Evolutionary conservation across 2,797 vertebrate genomes (phyloP), one percentile per base, ranked within the genome.

Genomic region (Acanthurus tractus): DNA sequence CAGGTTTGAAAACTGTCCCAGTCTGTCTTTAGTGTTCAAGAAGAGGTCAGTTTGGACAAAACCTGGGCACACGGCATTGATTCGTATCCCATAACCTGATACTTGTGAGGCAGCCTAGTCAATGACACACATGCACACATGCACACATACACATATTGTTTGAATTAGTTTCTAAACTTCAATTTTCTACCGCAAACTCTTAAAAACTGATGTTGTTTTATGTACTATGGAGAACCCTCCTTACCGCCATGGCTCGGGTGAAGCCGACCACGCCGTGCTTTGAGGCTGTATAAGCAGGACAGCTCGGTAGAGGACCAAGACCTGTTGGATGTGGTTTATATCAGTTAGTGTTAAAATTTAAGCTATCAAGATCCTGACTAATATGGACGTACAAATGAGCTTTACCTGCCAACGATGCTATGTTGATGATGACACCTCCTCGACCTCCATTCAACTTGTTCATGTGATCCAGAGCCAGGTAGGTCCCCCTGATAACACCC

Each of bases 231-330:
- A 22, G 36, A 22, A 38, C 3, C 1, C 2, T 55, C 5, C 92
- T 77, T 86, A 96, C 95, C 11, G 93, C 92, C 81, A 94, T 76
- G 6, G 94, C 92, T 58, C 94, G 85, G 8, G 91, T 94, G 86
- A 96, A 96, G 58, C 95, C 94, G 0, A 95, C 53, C 65, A 96
- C 92, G 2, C 89, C 95, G 0, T 92, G 65, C 68, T 96, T 96
- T 14, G 92, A 87, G 8, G 95, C 94, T 0, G 95, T 95, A 52
- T 96, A 96, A 50, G 92, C 86, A 0, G 95, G 95, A 40, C 84
- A 78, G 71, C 54, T 65, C 0, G 5, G 17, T 0, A 94, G 20
- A 0, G 92, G 87, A 0, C 87, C 83, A 0, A 96, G 2, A 70
- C 95, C 95, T 95, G 75, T 1, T 34, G 58, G 18, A 68, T 1